Base-by-base conservation (phyloP, 92 coral and sea anemone species). In the Porites lobata region DNA sequence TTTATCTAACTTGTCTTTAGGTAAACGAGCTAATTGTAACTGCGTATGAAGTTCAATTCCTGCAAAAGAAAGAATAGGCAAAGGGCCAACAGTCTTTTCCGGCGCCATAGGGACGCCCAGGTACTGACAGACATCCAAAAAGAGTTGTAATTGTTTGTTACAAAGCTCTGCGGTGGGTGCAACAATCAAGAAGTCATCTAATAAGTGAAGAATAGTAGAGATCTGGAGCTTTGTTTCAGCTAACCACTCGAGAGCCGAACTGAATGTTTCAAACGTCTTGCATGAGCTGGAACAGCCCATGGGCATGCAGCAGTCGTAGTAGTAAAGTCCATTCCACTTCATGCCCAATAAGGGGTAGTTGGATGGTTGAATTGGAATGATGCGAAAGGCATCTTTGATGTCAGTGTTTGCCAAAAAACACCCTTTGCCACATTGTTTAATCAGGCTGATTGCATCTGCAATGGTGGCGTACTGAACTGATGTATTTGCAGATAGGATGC, bases 71-170 rank as follows among this genome's bases (percentile, higher is more conserved):
- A 74, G 79, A 19, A 17, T 74, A 29, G 79, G 8, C 8, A 74
- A 74, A 20, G 79, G 79, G 38, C 79, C 79, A 8, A 74, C 11
- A 19, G 79, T 74, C 51, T 74, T 74, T 74, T 29, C 32, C 4
- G 32, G 32, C 32, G 3, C 32, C 32, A 29, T 29, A 29, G 32
- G 79, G 52, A 82, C 73, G 2, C 92, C 92, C 13, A 88, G 4
- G 6, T 71, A 51, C 26, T 77, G 88, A 24, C 88, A 56, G 50
- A 88, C 92, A 50, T 88, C 92, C 0, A 88, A 82, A 73, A 58
- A 88, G 43, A 82, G 63, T 47, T 82, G 75, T 20, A 88, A 53
- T 17, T 65, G 74, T 50, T 26, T 74, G 43, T 5, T 19, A 74
- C n/a, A 8, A 88, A 88, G 63, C 58, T 75, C 19, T 17, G 13